phyloP scores from a whole-genome alignment of 2,888 invertebrate species.

The Clepsis dumicolana region DNA sequence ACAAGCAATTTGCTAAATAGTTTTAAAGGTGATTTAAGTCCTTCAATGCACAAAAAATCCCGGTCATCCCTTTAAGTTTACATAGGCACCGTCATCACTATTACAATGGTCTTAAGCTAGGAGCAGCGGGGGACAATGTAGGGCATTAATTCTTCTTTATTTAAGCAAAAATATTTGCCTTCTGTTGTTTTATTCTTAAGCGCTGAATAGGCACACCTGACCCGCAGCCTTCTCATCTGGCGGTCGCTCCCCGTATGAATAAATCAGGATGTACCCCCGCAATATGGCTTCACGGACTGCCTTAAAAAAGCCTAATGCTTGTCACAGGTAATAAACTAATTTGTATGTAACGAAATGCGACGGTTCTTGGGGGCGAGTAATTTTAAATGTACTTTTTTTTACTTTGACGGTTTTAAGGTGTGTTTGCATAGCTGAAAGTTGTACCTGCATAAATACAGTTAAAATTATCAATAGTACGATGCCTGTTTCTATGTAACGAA shows the following conservation, averaged over 20 bases:
- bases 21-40: background rate
- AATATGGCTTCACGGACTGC: constrained; percentile 23
- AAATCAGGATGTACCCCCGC: constrained; percentile 27
- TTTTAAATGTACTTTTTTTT: background rate
- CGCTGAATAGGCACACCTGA: constrained; percentile 38
- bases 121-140: background rate
- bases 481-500: no score
- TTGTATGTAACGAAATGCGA: constrained; percentile 9
- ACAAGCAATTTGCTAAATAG: no score
- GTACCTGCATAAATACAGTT: no score
- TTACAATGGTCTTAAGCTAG: background rate
- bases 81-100: background rate
- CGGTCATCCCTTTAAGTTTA: background rate
- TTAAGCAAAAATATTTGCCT: constrained; percentile 1
- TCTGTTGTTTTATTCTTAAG: constrained; percentile 24
- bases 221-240: constrained; percentile 20
- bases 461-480: no score
- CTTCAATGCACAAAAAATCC: no score
- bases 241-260: constrained; percentile 36
- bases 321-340: constrained; percentile 36
- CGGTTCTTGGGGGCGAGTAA: background rate
- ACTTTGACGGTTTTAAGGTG: background rate
- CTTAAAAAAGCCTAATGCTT: constrained; percentile 33
- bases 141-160: constrained; percentile 6
- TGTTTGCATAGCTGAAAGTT: background rate